These are phyloP conservation scores for Clarias platycephalus DNA, from an alignment of 2,797 vertebrate species.

Conservation along the genomic window DNA sequence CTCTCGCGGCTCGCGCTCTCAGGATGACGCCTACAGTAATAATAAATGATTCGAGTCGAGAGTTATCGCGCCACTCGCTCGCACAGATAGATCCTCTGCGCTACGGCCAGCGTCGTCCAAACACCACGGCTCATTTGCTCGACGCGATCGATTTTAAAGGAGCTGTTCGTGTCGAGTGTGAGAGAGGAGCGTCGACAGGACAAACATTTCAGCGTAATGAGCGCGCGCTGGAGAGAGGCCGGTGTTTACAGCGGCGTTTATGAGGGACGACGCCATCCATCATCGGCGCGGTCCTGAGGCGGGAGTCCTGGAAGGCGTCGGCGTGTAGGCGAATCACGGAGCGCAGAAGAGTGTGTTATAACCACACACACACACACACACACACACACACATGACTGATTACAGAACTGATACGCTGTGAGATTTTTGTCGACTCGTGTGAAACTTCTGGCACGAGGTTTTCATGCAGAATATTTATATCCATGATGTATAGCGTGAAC, in stretches of 20 bases:
- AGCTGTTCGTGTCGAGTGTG: slow-evolving; percentile 21
- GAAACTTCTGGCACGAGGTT: background rate
- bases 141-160: slow-evolving; percentile 38
- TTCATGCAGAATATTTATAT: background rate
- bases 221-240: slow-evolving; percentile 34
- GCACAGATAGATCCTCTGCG: background rate
- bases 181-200: background rate
- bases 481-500: background rate
- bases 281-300: slow-evolving; percentile 4
- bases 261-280: slow-evolving; percentile 64
- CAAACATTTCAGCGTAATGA: slow-evolving; percentile 8
- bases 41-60: background rate
- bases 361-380: slow-evolving; percentile 9
- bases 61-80: background rate
- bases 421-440: slow-evolving; percentile 58
- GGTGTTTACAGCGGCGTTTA: slow-evolving; percentile 60
- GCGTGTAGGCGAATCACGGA: background rate
- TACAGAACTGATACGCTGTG: slow-evolving; percentile 50
- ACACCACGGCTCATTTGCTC: slow-evolving; percentile 48
- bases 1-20: background rate
- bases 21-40: background rate
- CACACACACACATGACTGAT: slow-evolving; percentile 61
- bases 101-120: slow-evolving; percentile 35
- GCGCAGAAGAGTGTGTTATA: slow-evolving; percentile 26
- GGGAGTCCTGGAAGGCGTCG: background rate